Base-by-base conservation (phyloP, 1,140 invertebrate species). In the Bombus impatiens region DNA sequence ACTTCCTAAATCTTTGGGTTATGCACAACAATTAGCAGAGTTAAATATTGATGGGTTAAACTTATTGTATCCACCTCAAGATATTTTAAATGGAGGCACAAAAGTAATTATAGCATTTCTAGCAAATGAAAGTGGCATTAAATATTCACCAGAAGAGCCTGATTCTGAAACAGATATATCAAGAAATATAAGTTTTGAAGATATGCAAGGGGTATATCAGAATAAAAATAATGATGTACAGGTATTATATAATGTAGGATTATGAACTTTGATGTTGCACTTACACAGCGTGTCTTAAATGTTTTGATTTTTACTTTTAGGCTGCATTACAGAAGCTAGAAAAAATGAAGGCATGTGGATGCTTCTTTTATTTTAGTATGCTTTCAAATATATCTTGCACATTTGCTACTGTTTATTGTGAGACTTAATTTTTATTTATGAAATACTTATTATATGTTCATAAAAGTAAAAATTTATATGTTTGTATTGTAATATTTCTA, bases 81-180 rank as follows among this genome's bases (percentile, higher is more conserved):
- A 96, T 82, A 94, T 97, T 85, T 90, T 96, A 68, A 88, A 86
- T 37, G 93, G 96, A 82, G 97, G 97, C 44, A 96, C 96, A 59
- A 95, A 95, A 92, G 95, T 96, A 80, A 96, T 98, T 44, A 96
- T 98, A 95, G 96, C 96, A 91, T 98, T 96, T 95, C 95, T 98
- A 84, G 95, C 95, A 18, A 92, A 93, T 35, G 93, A 95, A 88
- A 94, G 89, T 37, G 93, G 93, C 42, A 94, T 95, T 62, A 91
- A 95, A 44, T 95, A 94, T 86, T 87, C 83, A 25, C 92, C 93
- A 18, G 91, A 93, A 86, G 85, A 92, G 83, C 87, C 85, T 28
- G 47, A 89, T 83, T 78, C 82, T 9, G 89, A 94, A 53, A 90
- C 80, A 84, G 86, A 93, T 32, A 70, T 80, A 35, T 78, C 79